Evolutionary conservation across 2,888 invertebrate genomes (phyloP).

Genomic region (Machimus atricapillus): DNA sequence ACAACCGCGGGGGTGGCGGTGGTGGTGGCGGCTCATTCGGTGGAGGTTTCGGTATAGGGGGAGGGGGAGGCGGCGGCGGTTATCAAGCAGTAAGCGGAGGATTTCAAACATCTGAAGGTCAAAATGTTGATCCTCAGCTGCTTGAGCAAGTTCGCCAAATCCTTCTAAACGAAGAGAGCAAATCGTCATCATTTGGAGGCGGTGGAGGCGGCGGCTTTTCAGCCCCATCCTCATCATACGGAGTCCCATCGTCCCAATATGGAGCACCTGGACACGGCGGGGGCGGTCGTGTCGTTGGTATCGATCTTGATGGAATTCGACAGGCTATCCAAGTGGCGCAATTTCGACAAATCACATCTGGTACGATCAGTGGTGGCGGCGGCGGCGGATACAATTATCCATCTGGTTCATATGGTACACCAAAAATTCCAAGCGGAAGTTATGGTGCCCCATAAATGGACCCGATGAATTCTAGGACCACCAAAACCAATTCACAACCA

Average conservation of each 20-base stretch:
- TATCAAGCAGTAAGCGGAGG: constrained; percentile 80
- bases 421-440: constrained; percentile 71
- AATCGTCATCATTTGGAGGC: constrained; percentile 59
- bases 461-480: constrained; percentile 34
- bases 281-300: constrained; percentile 73
- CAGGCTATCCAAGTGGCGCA: constrained; percentile 89
- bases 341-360: constrained; percentile 74
- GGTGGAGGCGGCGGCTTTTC: constrained; percentile 56
- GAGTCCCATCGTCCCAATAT: constrained; percentile 72
- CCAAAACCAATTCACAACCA: constrained; percentile 17
- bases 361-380: constrained; percentile 65
- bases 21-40: constrained; percentile 60
- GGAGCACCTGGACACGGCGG: constrained; percentile 66
- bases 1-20: constrained; percentile 72
- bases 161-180: constrained; percentile 80
- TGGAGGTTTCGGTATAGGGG: constrained; percentile 64
- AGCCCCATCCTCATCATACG: constrained; percentile 71
- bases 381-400: constrained; percentile 61
- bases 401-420: constrained; percentile 67
- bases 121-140: constrained; percentile 79
- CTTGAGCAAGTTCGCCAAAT: constrained; percentile 86
- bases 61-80: constrained; percentile 74
- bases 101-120: constrained; percentile 82
- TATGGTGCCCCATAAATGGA: constrained; percentile 66
- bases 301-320: constrained; percentile 84